A percentile compares a stretch with the other conserved stretches of the same genome.
phyloP scores from a whole-genome alignment of 2,113 vertebrate genomes.

The Laticauda laticaudata region DNA sequence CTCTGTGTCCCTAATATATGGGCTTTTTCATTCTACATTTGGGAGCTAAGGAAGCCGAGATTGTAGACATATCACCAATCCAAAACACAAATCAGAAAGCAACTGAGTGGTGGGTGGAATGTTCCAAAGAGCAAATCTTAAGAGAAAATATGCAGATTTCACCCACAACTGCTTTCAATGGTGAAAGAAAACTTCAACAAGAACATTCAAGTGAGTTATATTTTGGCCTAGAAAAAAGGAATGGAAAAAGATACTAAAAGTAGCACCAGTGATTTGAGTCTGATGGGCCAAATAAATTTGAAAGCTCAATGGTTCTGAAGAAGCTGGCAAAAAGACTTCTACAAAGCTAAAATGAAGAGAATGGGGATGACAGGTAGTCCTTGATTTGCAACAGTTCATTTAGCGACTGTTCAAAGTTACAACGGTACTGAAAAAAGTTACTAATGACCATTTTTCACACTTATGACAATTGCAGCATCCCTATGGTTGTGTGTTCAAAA shows the following conservation, averaged over 20 bases:
- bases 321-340: not conserved
- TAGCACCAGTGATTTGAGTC: not conserved
- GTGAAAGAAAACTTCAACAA: not conserved
- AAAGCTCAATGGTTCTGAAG: not conserved
- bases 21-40: not conserved
- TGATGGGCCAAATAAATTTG: not conserved
- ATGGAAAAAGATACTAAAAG: not conserved
- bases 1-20: not conserved
- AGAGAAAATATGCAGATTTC: not conserved
- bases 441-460: not conserved
- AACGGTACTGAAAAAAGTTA: not conserved
- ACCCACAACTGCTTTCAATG: not conserved
- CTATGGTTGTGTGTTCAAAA: not conserved
- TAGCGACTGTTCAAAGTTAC: not conserved
- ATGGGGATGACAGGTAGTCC: not conserved
- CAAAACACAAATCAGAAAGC: not conserved
- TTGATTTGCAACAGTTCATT: not conserved
- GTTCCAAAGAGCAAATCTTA: not conserved
- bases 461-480: not conserved
- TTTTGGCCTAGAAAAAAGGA: not conserved
- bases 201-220: not conserved
- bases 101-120: not conserved
- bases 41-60: not conserved
- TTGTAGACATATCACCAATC: not conserved
- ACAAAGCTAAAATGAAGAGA: not conserved